phyloP scores from a whole-genome alignment of 1,140 invertebrate species.

The Drosophila virilis region DNA sequence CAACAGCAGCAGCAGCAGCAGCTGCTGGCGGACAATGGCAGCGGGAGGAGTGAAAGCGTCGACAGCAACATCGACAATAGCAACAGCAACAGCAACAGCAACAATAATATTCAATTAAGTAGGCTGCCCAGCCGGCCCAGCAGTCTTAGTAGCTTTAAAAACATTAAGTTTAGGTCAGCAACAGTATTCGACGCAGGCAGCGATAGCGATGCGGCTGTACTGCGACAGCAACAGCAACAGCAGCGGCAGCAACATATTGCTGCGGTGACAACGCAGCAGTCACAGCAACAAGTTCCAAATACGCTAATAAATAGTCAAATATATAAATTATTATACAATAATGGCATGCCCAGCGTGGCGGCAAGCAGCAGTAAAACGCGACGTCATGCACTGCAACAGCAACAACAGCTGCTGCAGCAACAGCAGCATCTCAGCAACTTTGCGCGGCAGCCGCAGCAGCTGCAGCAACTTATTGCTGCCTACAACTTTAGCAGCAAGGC shows the following conservation, averaged over 20 bases:
- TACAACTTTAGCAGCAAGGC: slow-evolving; percentile 30
- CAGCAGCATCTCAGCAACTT: slow-evolving; percentile 31
- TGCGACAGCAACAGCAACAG: slow-evolving; percentile 40
- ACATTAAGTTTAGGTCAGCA: slow-evolving; percentile 71
- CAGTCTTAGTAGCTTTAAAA: slow-evolving; percentile 77
- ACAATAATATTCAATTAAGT: slow-evolving; percentile 63
- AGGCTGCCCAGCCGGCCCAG: slow-evolving; percentile 66
- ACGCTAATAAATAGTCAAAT: slow-evolving; percentile 82
- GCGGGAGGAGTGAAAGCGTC: slow-evolving; percentile 61
- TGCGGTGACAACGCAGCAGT: slow-evolving; percentile 45
- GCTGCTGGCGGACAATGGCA: slow-evolving; percentile 60
- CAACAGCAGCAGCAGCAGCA: slow-evolving; percentile 28
- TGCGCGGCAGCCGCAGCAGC: slow-evolving; percentile 32
- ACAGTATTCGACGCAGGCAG: slow-evolving; percentile 70
- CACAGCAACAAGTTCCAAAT: slow-evolving; percentile 82
- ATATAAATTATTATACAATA: slow-evolving; percentile 75
- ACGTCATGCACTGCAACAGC: slow-evolving; percentile 33
- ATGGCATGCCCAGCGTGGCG: slow-evolving; percentile 53
- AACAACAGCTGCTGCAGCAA: slow-evolving; percentile 41
- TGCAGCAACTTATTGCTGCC: slow-evolving; percentile 52
- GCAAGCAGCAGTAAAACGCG: slow-evolving; percentile 44
- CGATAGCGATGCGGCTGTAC: slow-evolving; percentile 43
- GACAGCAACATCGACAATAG: slow-evolving; percentile 38
- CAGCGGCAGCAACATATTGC: slow-evolving; percentile 41
- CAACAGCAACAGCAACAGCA: slow-evolving; percentile 52